These are phyloP conservation scores for Triplophysa tibetana DNA, from an alignment of 2,113 vertebrate species.

Conservation along the genomic window DNA sequence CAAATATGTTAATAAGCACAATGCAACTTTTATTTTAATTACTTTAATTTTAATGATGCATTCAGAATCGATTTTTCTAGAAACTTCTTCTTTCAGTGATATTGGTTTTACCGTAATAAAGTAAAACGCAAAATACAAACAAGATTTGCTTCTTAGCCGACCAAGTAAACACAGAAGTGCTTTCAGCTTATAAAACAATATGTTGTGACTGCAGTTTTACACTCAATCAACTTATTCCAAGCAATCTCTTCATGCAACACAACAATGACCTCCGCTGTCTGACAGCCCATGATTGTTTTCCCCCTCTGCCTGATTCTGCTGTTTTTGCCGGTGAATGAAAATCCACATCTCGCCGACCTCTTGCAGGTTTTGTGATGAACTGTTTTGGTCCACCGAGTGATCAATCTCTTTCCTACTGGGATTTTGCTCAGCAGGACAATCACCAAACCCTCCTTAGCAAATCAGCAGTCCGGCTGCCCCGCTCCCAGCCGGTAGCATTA, in stretches of 20 bases:
- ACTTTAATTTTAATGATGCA: too few species aligned
- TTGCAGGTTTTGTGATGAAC: slow-evolving; percentile 37
- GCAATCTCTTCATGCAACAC: slow-evolving; percentile 31
- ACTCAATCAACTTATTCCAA: slow-evolving; percentile 12
- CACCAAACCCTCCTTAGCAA: slow-evolving; percentile 28
- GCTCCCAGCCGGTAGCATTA: slow-evolving; percentile 53
- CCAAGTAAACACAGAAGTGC: too few species aligned
- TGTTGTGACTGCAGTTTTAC: slow-evolving; percentile 8
- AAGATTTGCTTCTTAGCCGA: too few species aligned
- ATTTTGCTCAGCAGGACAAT: slow-evolving; percentile 53
- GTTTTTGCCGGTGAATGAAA: slow-evolving; percentile 42
- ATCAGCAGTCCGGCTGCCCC: slow-evolving; percentile 24
- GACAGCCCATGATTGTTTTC: slow-evolving; percentile 19
- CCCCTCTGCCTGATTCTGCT: background rate
- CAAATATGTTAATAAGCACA: too few species aligned
- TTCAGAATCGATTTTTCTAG: too few species aligned
- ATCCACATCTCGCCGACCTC: slow-evolving; percentile 26
- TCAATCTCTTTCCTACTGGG: slow-evolving; percentile 56
- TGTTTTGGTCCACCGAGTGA: slow-evolving; percentile 48
- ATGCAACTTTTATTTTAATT: too few species aligned
- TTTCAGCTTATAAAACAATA: background rate
- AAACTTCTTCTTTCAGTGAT: too few species aligned
- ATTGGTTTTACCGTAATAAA: too few species aligned
- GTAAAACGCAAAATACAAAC: too few species aligned
- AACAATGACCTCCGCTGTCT: slow-evolving; percentile 3